Evolutionary conservation across 2,888 invertebrate species (phyloP).

Genomic region (Melinaea marsaeus): DNA sequence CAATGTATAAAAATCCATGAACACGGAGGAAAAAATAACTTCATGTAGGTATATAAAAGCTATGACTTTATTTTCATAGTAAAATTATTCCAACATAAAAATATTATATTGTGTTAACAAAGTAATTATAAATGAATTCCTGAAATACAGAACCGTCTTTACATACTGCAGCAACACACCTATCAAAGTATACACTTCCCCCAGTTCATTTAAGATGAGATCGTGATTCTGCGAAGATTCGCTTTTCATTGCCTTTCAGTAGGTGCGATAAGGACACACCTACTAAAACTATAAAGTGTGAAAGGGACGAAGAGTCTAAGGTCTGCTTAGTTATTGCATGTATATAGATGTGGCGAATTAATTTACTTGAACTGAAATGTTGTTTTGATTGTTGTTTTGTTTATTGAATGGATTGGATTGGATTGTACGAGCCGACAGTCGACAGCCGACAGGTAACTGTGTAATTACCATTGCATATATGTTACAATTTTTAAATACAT

Average conservation of each 20-base stretch:
- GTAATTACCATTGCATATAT: too few species aligned
- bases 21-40: too few species aligned
- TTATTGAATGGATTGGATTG: neutral
- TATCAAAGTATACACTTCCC: conserved; percentile 51
- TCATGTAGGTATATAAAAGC: too few species aligned
- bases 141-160: conserved; percentile 24
- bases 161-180: conserved; percentile 22
- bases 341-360: conserved; percentile 28
- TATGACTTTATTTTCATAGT: too few species aligned
- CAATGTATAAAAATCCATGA: too few species aligned
- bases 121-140: too few species aligned
- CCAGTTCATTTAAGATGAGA: conserved; percentile 72
- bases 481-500: too few species aligned
- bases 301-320: conserved; percentile 52
- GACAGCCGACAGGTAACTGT: neutral
- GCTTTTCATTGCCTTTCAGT: conserved; percentile 71
- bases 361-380: conserved; percentile 18
- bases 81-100: too few species aligned
- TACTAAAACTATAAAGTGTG: conserved; percentile 44
- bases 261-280: conserved; percentile 51
- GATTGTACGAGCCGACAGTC: neutral
- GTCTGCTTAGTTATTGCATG: conserved; percentile 55
- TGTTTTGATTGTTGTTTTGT: conserved; percentile 8
- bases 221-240: conserved; percentile 74
- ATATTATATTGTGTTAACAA: too few species aligned